Conservation (phyloP, 2,888 invertebrate species). For the Trichopria drosophilae region DNA sequence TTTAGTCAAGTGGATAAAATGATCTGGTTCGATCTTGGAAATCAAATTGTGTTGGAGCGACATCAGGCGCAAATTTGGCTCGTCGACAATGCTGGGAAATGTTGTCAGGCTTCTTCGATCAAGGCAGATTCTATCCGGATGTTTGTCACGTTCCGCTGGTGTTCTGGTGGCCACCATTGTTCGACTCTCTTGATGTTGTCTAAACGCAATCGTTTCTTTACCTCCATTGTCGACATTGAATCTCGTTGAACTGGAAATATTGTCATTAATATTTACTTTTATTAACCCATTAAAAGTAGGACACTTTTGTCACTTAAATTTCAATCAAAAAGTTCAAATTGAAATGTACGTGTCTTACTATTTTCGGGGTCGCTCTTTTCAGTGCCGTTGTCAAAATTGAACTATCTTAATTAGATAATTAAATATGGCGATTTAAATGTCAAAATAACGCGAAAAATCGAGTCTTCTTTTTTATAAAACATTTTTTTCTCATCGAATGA, state of each 20-base stretch:
- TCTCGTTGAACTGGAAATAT: conserved; percentile 37
- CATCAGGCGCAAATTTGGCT: conserved; percentile 77
- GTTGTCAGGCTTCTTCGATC: conserved; percentile 83
- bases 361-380: no score
- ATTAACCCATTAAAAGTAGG: neutral
- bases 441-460: no score
- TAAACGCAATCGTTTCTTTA: conserved; percentile 75
- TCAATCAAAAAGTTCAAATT: no score
- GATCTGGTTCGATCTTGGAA: conserved; percentile 69
- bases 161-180: conserved; percentile 71
- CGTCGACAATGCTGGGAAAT: conserved; percentile 81
- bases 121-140: conserved; percentile 86
- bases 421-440: no score
- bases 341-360: no score
- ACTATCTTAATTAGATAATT: no score
- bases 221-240: conserved; percentile 46
- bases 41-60: conserved; percentile 93
- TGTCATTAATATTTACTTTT: no score
- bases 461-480: no score
- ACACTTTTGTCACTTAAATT: neutral
- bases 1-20: conserved; percentile 66
- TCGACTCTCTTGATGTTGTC: conserved; percentile 67
- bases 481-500: no score
- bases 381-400: no score
- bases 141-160: conserved; percentile 76